Conservation (phyloP, 2,113 vertebrate species). For the Melospiza melodia region DNA sequence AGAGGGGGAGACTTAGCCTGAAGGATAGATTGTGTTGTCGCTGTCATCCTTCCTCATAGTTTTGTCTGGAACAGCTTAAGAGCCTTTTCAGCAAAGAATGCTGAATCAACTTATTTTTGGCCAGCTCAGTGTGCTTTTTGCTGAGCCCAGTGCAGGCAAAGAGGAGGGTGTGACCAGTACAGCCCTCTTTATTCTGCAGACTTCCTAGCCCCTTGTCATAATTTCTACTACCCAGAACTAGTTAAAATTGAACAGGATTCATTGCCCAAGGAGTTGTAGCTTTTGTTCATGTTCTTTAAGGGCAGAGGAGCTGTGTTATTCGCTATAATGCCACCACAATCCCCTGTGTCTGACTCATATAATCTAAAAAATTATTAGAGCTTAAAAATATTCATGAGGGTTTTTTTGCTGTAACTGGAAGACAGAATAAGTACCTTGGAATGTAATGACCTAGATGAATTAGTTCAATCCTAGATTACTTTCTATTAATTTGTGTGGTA, state of each 20-base stretch:
- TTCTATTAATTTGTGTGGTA: background rate
- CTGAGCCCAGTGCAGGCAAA: conserved; percentile 33
- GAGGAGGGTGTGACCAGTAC: background rate
- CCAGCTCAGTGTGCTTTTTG: conserved; percentile 46
- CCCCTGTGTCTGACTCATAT: background rate
- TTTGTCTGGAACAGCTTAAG: conserved; percentile 62
- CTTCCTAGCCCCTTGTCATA: background rate
- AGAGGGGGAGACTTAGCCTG: background rate
- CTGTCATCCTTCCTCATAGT: conserved; percentile 62
- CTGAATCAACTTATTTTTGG: conserved; percentile 65
- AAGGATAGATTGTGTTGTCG: conserved; percentile 23
- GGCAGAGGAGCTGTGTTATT: background rate
- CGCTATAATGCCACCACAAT: background rate
- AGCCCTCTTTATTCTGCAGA: background rate
- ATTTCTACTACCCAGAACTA: background rate
- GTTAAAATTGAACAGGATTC: background rate
- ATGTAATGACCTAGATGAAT: background rate
- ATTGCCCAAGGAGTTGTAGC: background rate
- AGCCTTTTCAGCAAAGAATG: conserved; percentile 56
- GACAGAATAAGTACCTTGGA: background rate
- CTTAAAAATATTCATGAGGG: background rate
- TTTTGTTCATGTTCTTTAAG: background rate
- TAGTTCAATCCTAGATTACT: background rate
- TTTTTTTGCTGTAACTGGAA: background rate
- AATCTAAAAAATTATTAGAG: background rate